Base-by-base conservation (phyloP, 2,113 vertebrate species). In the Hirundichthys speculiger region DNA sequence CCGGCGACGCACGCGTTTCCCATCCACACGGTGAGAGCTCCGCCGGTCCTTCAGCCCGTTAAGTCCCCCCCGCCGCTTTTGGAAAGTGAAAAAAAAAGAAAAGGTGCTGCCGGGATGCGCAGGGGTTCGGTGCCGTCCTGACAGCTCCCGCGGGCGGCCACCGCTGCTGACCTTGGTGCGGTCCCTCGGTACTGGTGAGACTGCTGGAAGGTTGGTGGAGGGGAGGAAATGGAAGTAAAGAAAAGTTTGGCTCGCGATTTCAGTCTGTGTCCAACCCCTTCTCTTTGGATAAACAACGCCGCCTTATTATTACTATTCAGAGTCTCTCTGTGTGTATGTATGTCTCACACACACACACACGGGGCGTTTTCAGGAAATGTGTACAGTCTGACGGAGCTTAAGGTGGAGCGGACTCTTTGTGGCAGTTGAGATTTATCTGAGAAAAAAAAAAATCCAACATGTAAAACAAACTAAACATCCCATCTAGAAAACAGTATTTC, bases 291-390 rank as follows among this genome's bases (percentile, higher is more conserved):
- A 76, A 83, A 86, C 79, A 78, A 20, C 67, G 39, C 60, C 56
- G 69, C 57, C 52, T 53, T 71, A 49, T 56, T 65, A 54, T 70
- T 69, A 48, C 73, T 57, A 18, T 46, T 64, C 64, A 24, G 54
- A 71, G 24, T 74, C 53, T 34, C 55, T 38, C 16, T 64, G 62
- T 45, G 16, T 15, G 6, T 42, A 38, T n/a, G 30, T 15, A 20
- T 46, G 46, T 13, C 54, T 20, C 65, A 18, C 27, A 34, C 55
- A 21, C 39, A 8, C 20, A 38, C 22, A 21, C 43, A 57, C 66
- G 76, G 84, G 84, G 80, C 84, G 88, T 87, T 88, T 88, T 89
- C 88, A 89, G 90, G 88, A 91, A 89, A 87, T 78, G 69, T 75
- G 59, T 43, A 11, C 73, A 56, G 56, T 39, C 14, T 55, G 63